Percentiles rank a stretch among this genome's conserved stretches.
These are phyloP conservation scores for Ciona savignyi DNA, from an alignment of 23 tunicate genomes.

Conservation along the genomic window DNA sequence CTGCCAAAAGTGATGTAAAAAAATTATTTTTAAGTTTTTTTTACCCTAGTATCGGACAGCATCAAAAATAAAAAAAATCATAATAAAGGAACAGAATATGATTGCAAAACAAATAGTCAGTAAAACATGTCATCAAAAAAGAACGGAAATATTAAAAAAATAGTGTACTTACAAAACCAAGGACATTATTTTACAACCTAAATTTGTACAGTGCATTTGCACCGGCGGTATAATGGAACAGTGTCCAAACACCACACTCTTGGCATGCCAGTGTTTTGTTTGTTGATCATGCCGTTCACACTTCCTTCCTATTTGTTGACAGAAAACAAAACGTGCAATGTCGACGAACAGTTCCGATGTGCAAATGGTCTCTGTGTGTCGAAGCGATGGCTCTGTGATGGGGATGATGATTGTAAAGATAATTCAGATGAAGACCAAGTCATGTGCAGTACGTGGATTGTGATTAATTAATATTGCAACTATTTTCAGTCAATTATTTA, in stretches of 20 bases:
- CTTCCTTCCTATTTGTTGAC: neutral
- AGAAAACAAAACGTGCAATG: constrained; percentile 27
- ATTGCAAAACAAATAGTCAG: neutral
- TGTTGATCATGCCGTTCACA: neutral
- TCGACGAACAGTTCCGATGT: constrained; percentile 11
- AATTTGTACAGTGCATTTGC: no score
- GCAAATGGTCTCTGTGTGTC: constrained; percentile 32
- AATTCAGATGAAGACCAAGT: constrained; percentile 28
- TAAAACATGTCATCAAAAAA: neutral
- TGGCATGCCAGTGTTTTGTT: neutral
- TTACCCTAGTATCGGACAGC: no score
- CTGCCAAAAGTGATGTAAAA: no score
- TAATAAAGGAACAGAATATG: no score
- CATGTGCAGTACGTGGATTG: constrained; percentile 17
- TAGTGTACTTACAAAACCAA: neutral
- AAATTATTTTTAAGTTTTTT: no score
- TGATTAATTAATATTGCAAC: neutral
- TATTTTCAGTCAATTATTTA: no score
- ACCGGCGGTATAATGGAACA: neutral
- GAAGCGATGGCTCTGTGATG: constrained; percentile 30
- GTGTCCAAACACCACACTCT: neutral
- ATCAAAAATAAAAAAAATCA: no score
- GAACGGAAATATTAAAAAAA: neutral
- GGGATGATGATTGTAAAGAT: constrained; percentile 37
- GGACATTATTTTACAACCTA: no score